Base-by-base conservation (phyloP, 2,888 invertebrate genomes). In the Drosophila nr. medialis region DNA sequence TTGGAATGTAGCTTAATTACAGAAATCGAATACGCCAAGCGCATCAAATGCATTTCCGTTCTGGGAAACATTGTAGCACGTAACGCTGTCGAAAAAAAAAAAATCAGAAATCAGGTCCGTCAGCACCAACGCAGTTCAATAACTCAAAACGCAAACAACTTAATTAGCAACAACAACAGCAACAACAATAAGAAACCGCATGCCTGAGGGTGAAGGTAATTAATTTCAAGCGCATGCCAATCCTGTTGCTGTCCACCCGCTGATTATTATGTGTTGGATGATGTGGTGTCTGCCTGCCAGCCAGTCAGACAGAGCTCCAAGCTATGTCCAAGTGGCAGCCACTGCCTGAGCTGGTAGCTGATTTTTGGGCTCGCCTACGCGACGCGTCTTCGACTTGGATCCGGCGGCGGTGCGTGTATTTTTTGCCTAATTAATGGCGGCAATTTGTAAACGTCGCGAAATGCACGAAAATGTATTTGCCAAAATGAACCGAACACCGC, bases 371-470 rank as follows among this genome's bases (percentile, higher is more conserved):
- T 90, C 90, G 89, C 85, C 85, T 80, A 90, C 85, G 66, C 80
- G 40, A 42, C 29, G 64, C 45, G 49, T 51, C 62, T 62, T 45
- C 60, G 10, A 58, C 62, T 59, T 60, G 62, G 36, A 62, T 18
- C 29, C 56, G 29, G 56, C 64, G 72, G 64, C 72, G 76, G 81
- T 83, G 83, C 80, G 86, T 86, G 83, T 83, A 79, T 80, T 89
- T 85, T 86, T 83, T 87, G 78, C 82, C 82, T 87, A 91, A 91
- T 92, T 91, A 91, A 91, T 91, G 88, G 83, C 85, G 77, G 90
- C 83, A 86, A 92, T 91, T 92, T 91, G 89, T 91, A 90, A 90
- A 91, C 90, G 91, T 91, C 92, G 81, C 76, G 78, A 80, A 78
- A 76, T 80, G 77, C 83, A 77, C 77, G 88, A 87, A 86, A 88